These are phyloP conservation scores for Micrasema minimum DNA, from an alignment of 1,140 invertebrate species.

Conservation along the genomic window DNA sequence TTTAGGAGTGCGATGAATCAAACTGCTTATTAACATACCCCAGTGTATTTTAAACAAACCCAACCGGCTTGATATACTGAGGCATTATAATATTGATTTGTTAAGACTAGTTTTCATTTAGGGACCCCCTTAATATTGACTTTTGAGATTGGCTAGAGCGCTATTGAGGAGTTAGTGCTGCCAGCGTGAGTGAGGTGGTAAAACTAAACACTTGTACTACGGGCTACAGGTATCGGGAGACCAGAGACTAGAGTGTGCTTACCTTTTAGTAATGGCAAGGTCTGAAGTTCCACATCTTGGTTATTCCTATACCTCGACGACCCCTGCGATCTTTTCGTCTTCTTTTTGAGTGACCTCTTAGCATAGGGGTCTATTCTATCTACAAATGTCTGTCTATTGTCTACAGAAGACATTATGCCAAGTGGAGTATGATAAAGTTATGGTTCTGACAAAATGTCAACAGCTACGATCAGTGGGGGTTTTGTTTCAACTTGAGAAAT, in stretches of 20 bases:
- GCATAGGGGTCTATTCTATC: slow-evolving; percentile 95
- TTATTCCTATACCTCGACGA: slow-evolving; percentile 90
- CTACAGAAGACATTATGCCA: slow-evolving; percentile 79
- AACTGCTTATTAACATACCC: no score
- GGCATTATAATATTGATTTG: no score
- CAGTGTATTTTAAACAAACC: no score
- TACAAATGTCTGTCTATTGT: slow-evolving; percentile 74
- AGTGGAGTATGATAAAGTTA: slow-evolving; percentile 37
- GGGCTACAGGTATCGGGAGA: background rate
- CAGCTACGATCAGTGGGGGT: slow-evolving; percentile 44
- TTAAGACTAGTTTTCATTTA: no score
- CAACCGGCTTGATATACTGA: no score
- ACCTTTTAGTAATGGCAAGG: slow-evolving; percentile 90
- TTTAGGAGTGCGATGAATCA: no score
- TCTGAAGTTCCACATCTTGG: slow-evolving; percentile 88
- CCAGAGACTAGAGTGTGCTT: slow-evolving; percentile 9
- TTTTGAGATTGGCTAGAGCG: no score
- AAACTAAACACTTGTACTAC: no score
- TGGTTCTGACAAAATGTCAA: slow-evolving; percentile 46
- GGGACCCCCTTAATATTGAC: no score
- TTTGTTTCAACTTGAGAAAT: slow-evolving; percentile 42
- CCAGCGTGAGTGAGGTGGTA: no score
- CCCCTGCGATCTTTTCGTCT: slow-evolving; percentile 92
- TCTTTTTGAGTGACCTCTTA: slow-evolving; percentile 91
- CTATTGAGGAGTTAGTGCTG: no score